Percentiles rank a stretch among this genome's conserved stretches.
These are phyloP conservation scores for Anastatus disparis DNA, from an alignment of 1,140 invertebrate genomes.

Conservation along the genomic window DNA sequence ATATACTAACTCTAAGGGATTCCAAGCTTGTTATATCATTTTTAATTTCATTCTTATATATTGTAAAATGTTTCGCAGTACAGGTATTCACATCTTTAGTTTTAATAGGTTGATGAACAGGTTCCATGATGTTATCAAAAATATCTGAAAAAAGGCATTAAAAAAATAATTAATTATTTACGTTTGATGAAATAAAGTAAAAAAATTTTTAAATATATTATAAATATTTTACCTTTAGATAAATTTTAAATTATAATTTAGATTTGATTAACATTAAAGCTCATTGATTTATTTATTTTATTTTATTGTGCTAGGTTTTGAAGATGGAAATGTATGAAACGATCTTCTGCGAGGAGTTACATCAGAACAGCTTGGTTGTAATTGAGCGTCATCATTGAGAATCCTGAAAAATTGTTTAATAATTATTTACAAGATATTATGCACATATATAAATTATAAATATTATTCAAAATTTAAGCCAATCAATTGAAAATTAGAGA, in stretches of 20 bases:
- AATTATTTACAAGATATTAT: too few species aligned
- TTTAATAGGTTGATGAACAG: conserved; percentile 13
- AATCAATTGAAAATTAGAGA: not conserved
- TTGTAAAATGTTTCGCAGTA: too few species aligned
- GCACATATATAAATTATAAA: too few species aligned
- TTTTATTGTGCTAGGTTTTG: not conserved
- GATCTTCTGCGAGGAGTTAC: conserved; percentile 7
- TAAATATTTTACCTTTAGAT: conserved; percentile 2
- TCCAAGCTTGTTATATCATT: conserved; percentile 16
- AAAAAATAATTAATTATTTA: conserved; percentile 3
- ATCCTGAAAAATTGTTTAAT: too few species aligned
- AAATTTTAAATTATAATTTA: not conserved
- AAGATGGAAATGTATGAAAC: conserved; percentile 15
- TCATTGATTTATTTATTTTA: not conserved
- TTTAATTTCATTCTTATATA: conserved; percentile 26
- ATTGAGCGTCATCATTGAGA: not conserved
- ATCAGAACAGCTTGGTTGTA: not conserved
- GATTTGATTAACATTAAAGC: not conserved
- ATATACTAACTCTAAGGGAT: conserved; percentile 47
- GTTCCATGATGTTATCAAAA: conserved; percentile 17
- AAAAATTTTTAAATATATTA: not conserved
- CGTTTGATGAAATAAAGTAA: not conserved
- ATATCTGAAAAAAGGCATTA: too few species aligned
- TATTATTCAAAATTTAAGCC: not conserved
- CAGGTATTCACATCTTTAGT: not conserved